Conservation (phyloP, 2,797 vertebrate species). For the Rhodeus uyekii region DNA sequence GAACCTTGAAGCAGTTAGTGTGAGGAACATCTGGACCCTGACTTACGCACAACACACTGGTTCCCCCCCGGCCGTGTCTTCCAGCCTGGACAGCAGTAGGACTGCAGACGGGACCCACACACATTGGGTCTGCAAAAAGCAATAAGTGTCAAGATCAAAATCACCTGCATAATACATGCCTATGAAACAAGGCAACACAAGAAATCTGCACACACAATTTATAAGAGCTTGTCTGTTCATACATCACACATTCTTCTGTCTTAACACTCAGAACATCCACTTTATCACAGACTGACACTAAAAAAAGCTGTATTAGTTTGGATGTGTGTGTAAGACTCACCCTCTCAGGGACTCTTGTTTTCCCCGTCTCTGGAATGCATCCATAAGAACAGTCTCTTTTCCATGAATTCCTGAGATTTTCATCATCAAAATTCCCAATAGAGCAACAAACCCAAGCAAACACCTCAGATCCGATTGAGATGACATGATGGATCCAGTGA, state of each 20-base stretch:
- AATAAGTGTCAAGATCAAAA: not conserved
- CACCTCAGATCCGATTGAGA: slow-evolving; percentile 33
- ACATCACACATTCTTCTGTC: not conserved
- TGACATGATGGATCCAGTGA: slow-evolving; percentile 20
- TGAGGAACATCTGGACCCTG: slow-evolving; percentile 47
- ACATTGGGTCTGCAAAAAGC: slow-evolving; percentile 75
- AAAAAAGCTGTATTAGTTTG: not conserved
- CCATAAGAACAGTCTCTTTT: slow-evolving; percentile 48
- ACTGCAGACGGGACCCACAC: slow-evolving; percentile 79
- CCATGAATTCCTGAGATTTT: slow-evolving; percentile 35
- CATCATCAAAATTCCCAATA: slow-evolving; percentile 48
- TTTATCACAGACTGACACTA: not conserved
- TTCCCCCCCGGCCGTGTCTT: slow-evolving; percentile 79
- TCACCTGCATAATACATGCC: not conserved
- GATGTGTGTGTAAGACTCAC: slow-evolving; percentile 63
- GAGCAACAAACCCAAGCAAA: slow-evolving; percentile 48
- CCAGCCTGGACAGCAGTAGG: slow-evolving; percentile 81
- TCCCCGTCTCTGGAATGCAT: slow-evolving; percentile 66
- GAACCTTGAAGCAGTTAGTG: not conserved
- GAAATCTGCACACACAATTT: not conserved
- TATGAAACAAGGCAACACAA: not conserved
- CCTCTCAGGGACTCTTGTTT: slow-evolving; percentile 78
- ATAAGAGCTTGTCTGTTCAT: not conserved
- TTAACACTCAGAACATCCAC: not conserved
- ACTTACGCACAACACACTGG: slow-evolving; percentile 83